Evolutionary conservation across 2,797 vertebrate genomes (phyloP), one percentile per base, ranked within the genome.

Genomic region (Alcedo atthis): DNA sequence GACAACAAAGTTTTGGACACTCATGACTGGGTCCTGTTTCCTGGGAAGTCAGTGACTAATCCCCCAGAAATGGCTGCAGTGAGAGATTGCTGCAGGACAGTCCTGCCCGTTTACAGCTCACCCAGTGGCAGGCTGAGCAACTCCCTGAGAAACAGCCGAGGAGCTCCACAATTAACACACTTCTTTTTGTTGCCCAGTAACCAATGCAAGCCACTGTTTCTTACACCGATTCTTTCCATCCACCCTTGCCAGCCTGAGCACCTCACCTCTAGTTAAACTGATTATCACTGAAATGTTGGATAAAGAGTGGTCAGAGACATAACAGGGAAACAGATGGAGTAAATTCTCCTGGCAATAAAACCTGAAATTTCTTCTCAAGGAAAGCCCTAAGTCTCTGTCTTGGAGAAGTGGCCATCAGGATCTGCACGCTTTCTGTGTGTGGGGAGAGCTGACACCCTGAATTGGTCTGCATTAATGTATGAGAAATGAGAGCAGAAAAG

Each of bases 31-130:
- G 59, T 93, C 55, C 28, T 0, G 0, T 76, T 84, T 92, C 80
- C 78, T 91, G 86, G 57, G 55, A 94, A 91, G 78, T 8, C 67
- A 15, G 67, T 95, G 93, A 94, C 59, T 91, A 94, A 94, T 84
- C 35, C 32, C 70, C 2, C 8, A 80, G 92, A 90, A 94, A 93
- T 80, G 67, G 74, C 12, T 90, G 90, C 0, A 10, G 74, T 82
- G 61, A 63, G 63, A 70, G n/a, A 64, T 8, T 26, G 53, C 61
- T 69, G 85, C 67, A n/a, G 48, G 75, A 20, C 13, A 16, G 9
- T 20, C 71, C 63, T 6, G 12, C 67, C 51, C 74, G 78, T 71
- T 68, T 59, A 6, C 35, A 61, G 81, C 55, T 76, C 6, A 1
- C 35, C 59, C 2, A 1, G 12, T 0, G 24, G 16, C 16, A 61